A percentile compares a stretch with the other conserved stretches of the same genome.
phyloP scores from a whole-genome alignment of 2,797 vertebrate species.

The Botia almorhae region DNA sequence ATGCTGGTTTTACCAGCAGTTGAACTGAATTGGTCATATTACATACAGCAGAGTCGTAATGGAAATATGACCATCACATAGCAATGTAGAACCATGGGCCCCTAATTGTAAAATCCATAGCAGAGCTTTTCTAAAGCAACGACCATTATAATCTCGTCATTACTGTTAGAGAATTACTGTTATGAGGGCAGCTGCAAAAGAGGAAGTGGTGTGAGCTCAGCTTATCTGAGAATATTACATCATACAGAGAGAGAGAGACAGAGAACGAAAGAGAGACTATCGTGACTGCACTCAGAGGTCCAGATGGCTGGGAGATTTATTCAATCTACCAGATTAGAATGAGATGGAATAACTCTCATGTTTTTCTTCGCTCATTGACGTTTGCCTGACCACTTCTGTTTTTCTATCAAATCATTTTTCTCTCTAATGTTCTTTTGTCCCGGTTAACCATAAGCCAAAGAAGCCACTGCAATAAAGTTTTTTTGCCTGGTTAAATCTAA shows the following conservation, averaged over 20 bases:
- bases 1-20: neutral
- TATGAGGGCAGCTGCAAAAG: constrained; percentile 50
- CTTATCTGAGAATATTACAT: constrained; percentile 55
- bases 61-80: constrained; percentile 25
- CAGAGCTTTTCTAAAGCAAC: constrained; percentile 13
- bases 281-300: constrained; percentile 33
- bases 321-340: constrained; percentile 53
- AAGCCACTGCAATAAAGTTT: constrained; percentile 1
- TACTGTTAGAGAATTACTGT: constrained; percentile 43
- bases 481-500: constrained; percentile 1
- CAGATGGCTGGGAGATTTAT: constrained; percentile 61
- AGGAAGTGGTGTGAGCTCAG: constrained; percentile 42
- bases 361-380: constrained; percentile 19
- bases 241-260: constrained; percentile 36
- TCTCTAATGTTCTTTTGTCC: neutral
- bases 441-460: neutral
- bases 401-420: constrained; percentile 16
- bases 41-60: constrained; percentile 5
- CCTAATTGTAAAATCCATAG: constrained; percentile 25
- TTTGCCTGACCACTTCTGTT: constrained; percentile 37
- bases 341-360: constrained; percentile 34
- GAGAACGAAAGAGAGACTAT: neutral
- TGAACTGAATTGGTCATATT: constrained; percentile 20
- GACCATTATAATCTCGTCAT: constrained; percentile 46
- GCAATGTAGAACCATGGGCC: constrained; percentile 29